Evolutionary conservation across 37 sponge, comb jelly and placozoan species (phyloP).

Genomic region (Amphimedon queenslandica): DNA sequence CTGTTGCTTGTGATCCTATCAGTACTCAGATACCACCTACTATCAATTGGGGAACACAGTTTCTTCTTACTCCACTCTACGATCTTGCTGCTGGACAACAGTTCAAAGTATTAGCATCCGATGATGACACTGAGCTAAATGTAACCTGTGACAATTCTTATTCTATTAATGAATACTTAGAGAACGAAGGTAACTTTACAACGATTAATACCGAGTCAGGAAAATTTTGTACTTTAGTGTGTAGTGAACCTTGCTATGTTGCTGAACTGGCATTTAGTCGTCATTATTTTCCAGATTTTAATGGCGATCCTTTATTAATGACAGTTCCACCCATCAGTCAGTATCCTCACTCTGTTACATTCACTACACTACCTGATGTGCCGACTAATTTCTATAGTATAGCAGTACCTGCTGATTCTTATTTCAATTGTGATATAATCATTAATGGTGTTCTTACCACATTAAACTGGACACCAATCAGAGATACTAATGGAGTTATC

Average conservation of each 20-base stretch:
- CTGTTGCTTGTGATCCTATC: slow-evolving; percentile 7
- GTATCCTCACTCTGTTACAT: neutral
- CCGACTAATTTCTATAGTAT: slow-evolving; percentile 5
- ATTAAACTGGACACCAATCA: neutral
- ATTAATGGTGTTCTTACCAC: neutral
- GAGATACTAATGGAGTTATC: neutral
- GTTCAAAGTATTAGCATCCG: slow-evolving; percentile 5
- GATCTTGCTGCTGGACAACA: slow-evolving; percentile 1
- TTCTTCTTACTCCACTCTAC: slow-evolving; percentile 8
- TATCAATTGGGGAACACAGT: slow-evolving; percentile 9
- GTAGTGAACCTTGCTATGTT: neutral
- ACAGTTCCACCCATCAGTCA: slow-evolving; percentile 15
- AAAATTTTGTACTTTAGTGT: slow-evolving; percentile 1
- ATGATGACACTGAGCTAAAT: neutral
- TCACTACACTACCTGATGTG: neutral
- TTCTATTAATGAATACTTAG: neutral
- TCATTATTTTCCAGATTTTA: neutral
- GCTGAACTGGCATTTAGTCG: neutral
- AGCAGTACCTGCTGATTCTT: neutral
- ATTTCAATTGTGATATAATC: neutral
- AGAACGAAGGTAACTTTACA: neutral
- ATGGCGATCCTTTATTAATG: slow-evolving; percentile 9
- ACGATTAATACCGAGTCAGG: neutral
- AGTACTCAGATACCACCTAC: slow-evolving; percentile 13
- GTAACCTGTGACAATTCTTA: neutral